Percentiles rank a stretch among this genome's conserved stretches.
Conservation (phyloP, 2,113 vertebrate genomes). For the human (Homo sapiens) region DNA sequence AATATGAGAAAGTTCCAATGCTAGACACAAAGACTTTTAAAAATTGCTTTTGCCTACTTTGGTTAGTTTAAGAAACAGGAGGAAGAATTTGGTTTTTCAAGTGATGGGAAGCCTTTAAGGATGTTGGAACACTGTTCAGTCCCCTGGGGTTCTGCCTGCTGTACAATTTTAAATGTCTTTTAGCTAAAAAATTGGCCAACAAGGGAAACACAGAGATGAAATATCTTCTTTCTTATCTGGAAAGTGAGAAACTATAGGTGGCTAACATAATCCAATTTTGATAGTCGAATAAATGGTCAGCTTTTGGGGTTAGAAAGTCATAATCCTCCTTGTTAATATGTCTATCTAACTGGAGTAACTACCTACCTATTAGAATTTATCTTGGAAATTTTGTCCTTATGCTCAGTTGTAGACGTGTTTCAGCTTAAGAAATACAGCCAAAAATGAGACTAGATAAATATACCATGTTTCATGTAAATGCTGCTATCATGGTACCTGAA, state of each 20-base stretch:
- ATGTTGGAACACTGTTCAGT: conserved; percentile 81
- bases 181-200: conserved; percentile 82
- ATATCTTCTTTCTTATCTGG: conserved; percentile 66
- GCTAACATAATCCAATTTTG: conserved; percentile 37
- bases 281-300: conserved; percentile 53
- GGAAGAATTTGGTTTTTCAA: conserved; percentile 80
- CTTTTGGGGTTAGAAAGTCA: conserved; percentile 42
- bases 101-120: conserved; percentile 77
- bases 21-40: conserved; percentile 82
- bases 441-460: conserved; percentile 45
- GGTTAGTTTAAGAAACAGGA: conserved; percentile 81
- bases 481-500: conserved; percentile 59
- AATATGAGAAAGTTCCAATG: conserved; percentile 83
- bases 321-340: neutral
- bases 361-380: neutral
- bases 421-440: conserved; percentile 51
- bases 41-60: conserved; percentile 82
- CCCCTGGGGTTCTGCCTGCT: conserved; percentile 83
- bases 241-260: conserved; percentile 61
- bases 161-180: conserved; percentile 83
- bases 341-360: neutral
- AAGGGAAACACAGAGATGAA: conserved; percentile 78
- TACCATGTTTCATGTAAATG: conserved; percentile 8
- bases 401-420: conserved; percentile 11
- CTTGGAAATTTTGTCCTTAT: conserved; percentile 41